Base-by-base conservation (phyloP, 2,888 invertebrate genomes). In the Habroteleia sp. region DNA sequence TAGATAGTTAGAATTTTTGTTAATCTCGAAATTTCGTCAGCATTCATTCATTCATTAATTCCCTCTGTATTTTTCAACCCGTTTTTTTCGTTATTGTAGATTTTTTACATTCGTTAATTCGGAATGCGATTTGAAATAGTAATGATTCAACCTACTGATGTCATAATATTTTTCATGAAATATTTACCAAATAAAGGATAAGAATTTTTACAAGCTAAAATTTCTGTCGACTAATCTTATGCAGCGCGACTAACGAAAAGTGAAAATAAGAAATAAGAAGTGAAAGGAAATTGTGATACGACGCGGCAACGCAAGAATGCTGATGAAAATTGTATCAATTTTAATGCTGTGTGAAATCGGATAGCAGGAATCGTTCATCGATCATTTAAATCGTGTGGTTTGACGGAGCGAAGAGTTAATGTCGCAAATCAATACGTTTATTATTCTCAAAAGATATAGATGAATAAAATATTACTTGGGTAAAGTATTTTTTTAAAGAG, bases 71-170 rank as follows among this genome's bases (percentile, higher is more conserved):
- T 3, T 17, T 4, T 4, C 1, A 20, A 29, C 8, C 39, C 46
- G 37, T 29, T 44, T 66, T 37, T 37, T 54, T 37, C 37, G n/a
- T n/a, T n/a, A n/a, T 35, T 44, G 13, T 8, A 11, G 10, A 27
- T 27, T 46, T 66, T 54, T 44, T 27, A 54, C 42, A 31, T 63
- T 63, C 50, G 41, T 65, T 63, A 63, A 42, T 35, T 44, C 35
- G 35, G 54, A 44, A 52, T 44, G 44, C 52, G 20, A 63, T 65
- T 35, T 52, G 29, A 54, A 65, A 65, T 54, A 66, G 37, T 54
- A 54, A 66, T 66, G 39, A 27, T 17, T 37, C 20, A 16, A 10
- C 29, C 44, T 44, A 33, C 46, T 66, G 65, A 54, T 66, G 54
- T 50, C 29, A 17, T 66, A 54, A 66, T 66, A 11, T 11, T 20